Evolutionary conservation across 30 jellyfish, hydroid and myxozoan species (phyloP), one percentile per base, ranked within the genome.

Genomic region (Mastigias papua): DNA sequence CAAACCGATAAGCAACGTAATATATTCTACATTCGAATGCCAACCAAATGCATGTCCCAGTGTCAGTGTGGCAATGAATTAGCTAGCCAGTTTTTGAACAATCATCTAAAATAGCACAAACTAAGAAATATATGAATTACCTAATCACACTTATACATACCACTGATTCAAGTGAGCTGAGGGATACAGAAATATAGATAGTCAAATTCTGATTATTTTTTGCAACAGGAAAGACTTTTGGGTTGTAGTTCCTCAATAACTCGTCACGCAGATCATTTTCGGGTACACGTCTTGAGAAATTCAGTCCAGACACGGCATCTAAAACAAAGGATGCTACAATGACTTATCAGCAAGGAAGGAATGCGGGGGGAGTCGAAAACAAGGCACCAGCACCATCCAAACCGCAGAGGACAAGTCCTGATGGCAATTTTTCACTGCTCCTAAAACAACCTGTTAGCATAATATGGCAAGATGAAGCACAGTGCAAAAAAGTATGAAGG

Each of bases 181-280:
- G 13, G 23, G 25, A 22, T 0, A 48, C 68, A 1, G 2, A 10
- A 11, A 58, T 23, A 1, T 23, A 9, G 17, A 77, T 25, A n/a
- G 54, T 19, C 13, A 63, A 25, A 13, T 23, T n/a, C 23, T 27
- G 27, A 78, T 50, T 63, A 29, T 58, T 48, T 4, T 19, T 32
- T n/a, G 78, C 78, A 69, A 5, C 77, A 10, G 88, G 88, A 62
- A 77, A 77, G 67, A 77, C 88, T 20, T 51, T 77, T 33, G 76
- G 76, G 32, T 77, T 66, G 77, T 77, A 77, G 26, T 31, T 65
- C 31, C 29, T 21, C 54, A 77, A 77, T 30, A 77, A 15, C 10
- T 77, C 74, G 1, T 35, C 46, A 13, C 88, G 58, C 30, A 77
- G 77, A n/a, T 28, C 11, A 34, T 77, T 58, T 58, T 77, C 88